A percentile compares a stretch with the other conserved stretches of the same genome.
Evolutionary conservation across 2,888 invertebrate genomes (phyloP).

Genomic region (Oscheius sp.): DNA sequence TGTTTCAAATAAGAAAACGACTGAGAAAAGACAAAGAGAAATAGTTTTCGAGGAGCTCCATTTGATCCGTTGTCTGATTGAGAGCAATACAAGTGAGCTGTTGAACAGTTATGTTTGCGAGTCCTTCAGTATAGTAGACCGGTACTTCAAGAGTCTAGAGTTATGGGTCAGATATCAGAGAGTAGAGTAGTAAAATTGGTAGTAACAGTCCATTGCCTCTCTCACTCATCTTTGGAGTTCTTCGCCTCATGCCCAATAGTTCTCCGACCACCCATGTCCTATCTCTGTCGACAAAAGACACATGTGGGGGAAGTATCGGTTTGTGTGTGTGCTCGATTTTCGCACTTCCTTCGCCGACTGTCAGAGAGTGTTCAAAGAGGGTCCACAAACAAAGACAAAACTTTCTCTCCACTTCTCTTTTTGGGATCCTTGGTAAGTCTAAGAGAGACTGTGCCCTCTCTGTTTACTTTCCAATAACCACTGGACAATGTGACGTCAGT

Average conservation of each 20-base stretch:
- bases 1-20: too few relatives aligned
- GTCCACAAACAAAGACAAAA: constrained; percentile 30
- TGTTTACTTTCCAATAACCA: constrained; percentile 29
- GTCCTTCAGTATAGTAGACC: too few relatives aligned
- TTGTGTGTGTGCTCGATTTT: constrained; percentile 19
- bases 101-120: background rate
- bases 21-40: too few relatives aligned
- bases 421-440: background rate
- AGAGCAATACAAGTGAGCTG: background rate
- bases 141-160: too few relatives aligned
- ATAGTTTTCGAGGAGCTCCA: too few relatives aligned
- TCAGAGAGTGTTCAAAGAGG: constrained; percentile 23
- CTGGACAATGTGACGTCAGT: constrained; percentile 7
- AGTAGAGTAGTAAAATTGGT: too few relatives aligned
- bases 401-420: background rate
- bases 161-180: too few relatives aligned
- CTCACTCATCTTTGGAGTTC: too few relatives aligned
- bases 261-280: too few relatives aligned
- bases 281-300: too few relatives aligned
- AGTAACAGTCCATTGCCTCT: too few relatives aligned
- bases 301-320: background rate
- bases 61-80: background rate
- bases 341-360: constrained; percentile 32
- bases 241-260: too few relatives aligned
- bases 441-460: background rate